A percentile compares a stretch with the other conserved stretches of the same genome.
These are phyloP conservation scores for Manacus vitellinus DNA, from an alignment of 2,113 vertebrate species.

Conservation along the genomic window DNA sequence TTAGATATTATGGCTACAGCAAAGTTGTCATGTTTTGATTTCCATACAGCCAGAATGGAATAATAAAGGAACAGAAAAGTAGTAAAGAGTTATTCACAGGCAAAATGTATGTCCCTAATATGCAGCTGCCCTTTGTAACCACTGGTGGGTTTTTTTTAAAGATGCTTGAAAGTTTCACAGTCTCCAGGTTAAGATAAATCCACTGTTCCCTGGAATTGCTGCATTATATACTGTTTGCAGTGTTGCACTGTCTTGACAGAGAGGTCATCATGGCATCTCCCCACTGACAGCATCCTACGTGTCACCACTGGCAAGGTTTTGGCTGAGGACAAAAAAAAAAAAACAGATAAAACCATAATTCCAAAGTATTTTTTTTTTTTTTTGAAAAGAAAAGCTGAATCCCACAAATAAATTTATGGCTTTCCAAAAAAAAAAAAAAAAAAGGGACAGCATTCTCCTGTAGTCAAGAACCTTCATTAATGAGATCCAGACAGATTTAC, in stretches of 20 bases:
- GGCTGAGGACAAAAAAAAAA: background rate
- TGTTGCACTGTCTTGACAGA: background rate
- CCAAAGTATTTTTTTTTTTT: background rate
- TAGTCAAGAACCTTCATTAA: slow-evolving; percentile 24
- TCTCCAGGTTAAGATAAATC: background rate
- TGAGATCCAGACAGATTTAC: slow-evolving; percentile 32
- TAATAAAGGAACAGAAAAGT: background rate
- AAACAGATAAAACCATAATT: background rate
- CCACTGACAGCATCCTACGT: background rate
- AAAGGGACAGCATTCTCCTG: background rate
- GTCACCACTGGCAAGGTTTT: background rate
- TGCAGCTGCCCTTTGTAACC: background rate
- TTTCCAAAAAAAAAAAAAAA: background rate
- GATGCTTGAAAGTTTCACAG: background rate
- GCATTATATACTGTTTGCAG: background rate
- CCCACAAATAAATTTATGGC: background rate
- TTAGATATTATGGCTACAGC: background rate
- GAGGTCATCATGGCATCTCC: background rate
- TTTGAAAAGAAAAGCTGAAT: background rate
- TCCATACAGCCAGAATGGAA: background rate
- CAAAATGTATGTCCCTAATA: background rate
- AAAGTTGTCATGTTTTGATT: background rate
- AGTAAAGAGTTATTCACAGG: background rate
- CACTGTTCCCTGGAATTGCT: background rate
- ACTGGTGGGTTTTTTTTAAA: background rate